These are phyloP conservation scores for Drosophila malerkotliana DNA, from an alignment of 1,140 invertebrate genomes.

Conservation along the genomic window DNA sequence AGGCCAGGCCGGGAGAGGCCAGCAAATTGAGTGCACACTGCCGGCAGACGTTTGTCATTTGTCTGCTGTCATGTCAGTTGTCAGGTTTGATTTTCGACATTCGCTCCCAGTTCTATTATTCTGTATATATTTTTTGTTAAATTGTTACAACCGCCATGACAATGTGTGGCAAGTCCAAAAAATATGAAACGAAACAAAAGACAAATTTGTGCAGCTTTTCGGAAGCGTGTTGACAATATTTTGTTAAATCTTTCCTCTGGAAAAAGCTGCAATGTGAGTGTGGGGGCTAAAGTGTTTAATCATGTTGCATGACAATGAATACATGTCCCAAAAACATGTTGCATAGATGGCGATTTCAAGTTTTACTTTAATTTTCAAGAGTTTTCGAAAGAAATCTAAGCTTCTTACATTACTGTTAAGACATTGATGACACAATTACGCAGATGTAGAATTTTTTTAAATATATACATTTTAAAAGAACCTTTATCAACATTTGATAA, in stretches of 20 bases:
- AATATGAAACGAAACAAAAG: slow-evolving; percentile 64
- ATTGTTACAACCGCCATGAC: slow-evolving; percentile 64
- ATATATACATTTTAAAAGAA: neutral
- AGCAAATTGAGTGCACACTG: slow-evolving; percentile 75
- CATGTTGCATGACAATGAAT: slow-evolving; percentile 18
- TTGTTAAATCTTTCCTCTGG: slow-evolving; percentile 37
- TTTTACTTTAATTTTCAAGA: neutral
- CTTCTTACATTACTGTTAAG: too few relatives aligned
- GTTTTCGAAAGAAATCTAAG: neutral
- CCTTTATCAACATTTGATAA: neutral
- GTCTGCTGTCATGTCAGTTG: slow-evolving; percentile 81
- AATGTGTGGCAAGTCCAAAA: slow-evolving; percentile 14
- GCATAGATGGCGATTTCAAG: neutral
- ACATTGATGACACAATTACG: neutral
- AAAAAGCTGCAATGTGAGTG: neutral
- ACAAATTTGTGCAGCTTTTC: slow-evolving; percentile 59
- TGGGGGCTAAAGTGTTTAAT: slow-evolving; percentile 18
- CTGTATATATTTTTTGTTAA: slow-evolving; percentile 47
- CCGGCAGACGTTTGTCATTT: slow-evolving; percentile 75
- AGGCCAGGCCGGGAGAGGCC: slow-evolving; percentile 1
- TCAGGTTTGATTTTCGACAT: slow-evolving; percentile 79
- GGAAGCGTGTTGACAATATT: slow-evolving; percentile 60
- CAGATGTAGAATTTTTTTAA: neutral
- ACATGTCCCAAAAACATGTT: neutral
- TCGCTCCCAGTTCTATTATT: slow-evolving; percentile 40